Conservation (phyloP, 1,140 invertebrate species). For the Charaxes varanes region DNA sequence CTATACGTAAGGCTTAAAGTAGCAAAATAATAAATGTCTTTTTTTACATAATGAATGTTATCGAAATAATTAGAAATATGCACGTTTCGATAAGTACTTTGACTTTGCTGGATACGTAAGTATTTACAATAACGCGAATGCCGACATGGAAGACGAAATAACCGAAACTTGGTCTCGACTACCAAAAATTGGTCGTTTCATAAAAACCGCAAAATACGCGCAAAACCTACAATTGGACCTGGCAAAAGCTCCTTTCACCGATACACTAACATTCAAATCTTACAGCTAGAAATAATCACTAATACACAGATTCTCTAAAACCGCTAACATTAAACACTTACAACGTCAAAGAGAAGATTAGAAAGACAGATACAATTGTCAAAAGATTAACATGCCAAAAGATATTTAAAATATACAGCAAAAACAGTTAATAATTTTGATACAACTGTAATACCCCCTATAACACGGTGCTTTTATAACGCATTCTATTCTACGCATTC, state of each 20-base stretch:
- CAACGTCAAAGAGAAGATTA: too few species aligned
- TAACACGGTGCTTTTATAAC: too few species aligned
- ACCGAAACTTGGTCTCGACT: slow-evolving; percentile 9
- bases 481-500: too few species aligned
- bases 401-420: slow-evolving; percentile 1
- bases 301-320: background rate
- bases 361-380: background rate
- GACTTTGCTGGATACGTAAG: slow-evolving; percentile 4
- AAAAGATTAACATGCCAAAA: background rate
- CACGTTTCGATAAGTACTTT: background rate
- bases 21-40: background rate
- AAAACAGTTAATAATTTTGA: background rate
- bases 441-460: too few species aligned
- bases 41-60: background rate
- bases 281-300: background rate
- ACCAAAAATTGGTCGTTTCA: slow-evolving; percentile 24
- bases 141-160: slow-evolving; percentile 20
- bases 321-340: background rate
- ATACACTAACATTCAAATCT: background rate
- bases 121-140: background rate
- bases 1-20: background rate
- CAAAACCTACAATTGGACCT: background rate
- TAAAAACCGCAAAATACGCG: slow-evolving; percentile 2
- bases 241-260: slow-evolving; percentile 3
- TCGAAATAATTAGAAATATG: background rate